A percentile compares a stretch with the other conserved stretches of the same genome.
Evolutionary conservation across 2,888 invertebrate genomes (phyloP).

Genomic region (Oscheius myriophilus): DNA sequence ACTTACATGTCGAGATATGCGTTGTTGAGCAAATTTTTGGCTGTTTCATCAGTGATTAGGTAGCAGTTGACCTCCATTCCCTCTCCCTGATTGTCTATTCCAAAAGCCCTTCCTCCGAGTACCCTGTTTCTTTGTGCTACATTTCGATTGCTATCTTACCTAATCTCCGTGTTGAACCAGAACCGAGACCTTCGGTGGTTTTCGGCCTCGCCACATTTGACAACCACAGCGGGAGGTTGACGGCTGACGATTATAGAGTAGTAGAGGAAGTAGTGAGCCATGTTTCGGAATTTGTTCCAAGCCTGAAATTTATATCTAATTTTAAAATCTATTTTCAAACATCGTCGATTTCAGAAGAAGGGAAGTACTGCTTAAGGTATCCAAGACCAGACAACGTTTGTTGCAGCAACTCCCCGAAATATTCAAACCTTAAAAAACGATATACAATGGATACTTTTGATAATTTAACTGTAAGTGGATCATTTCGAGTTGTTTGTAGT

Average conservation of each 20-base stretch:
- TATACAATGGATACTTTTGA: not conserved
- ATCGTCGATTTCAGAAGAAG: conserved; percentile 65
- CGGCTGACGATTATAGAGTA: conserved; percentile 68
- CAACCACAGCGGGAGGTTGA: conserved; percentile 69
- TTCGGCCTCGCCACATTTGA: conserved; percentile 70
- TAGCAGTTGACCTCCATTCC: conserved; percentile 63
- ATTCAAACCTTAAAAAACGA: conserved; percentile 61
- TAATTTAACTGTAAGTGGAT: conserved; percentile 62
- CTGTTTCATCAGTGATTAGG: conserved; percentile 69
- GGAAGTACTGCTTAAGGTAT: conserved; percentile 64
- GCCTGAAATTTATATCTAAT: conserved; percentile 19
- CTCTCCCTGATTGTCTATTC: conserved; percentile 59
- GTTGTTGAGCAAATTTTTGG: conserved; percentile 64
- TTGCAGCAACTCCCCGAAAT: conserved; percentile 69
- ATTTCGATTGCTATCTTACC: conserved; percentile 31
- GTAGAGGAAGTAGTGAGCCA: conserved; percentile 69
- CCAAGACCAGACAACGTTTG: conserved; percentile 67
- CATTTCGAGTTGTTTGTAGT: conserved; percentile 63
- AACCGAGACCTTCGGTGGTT: conserved; percentile 68
- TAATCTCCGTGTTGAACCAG: conserved; percentile 69
- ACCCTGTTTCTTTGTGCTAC: conserved; percentile 38
- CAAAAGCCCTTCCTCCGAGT: conserved; percentile 68
- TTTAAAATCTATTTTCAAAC: conserved; percentile 22
- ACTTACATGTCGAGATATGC: conserved; percentile 68
- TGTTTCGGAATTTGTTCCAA: conserved; percentile 54